Percentiles rank a stretch among this genome's conserved stretches.
Evolutionary conservation across 2,113 vertebrate genomes (phyloP).

Genomic region (Lagenorhynchus albirostris): DNA sequence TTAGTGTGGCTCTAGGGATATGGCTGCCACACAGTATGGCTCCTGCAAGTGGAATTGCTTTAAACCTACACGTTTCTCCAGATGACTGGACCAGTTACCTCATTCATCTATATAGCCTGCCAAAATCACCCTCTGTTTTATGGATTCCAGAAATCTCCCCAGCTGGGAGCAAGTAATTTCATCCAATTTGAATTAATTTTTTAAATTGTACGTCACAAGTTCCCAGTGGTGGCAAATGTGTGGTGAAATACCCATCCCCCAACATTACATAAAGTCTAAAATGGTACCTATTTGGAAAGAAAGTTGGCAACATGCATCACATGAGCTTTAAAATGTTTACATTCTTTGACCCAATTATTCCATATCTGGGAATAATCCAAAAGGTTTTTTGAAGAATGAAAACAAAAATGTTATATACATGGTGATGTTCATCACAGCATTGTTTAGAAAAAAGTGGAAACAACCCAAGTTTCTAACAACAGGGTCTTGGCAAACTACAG

Average conservation of each 20-base stretch:
- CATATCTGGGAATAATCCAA: background rate
- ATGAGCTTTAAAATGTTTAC: slow-evolving; percentile 24
- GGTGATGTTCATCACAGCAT: background rate
- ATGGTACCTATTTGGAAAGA: background rate
- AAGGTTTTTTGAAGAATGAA: background rate
- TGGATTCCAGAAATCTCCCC: slow-evolving; percentile 22
- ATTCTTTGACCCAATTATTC: slow-evolving; percentile 35
- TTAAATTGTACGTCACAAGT: slow-evolving; percentile 26
- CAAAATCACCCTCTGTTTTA: slow-evolving; percentile 34
- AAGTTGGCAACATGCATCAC: background rate
- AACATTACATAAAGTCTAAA: background rate
- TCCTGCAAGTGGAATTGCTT: background rate
- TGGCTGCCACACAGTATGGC: background rate
- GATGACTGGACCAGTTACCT: slow-evolving; percentile 30
- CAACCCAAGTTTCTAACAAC: background rate
- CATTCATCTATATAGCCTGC: background rate
- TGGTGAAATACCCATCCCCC: background rate
- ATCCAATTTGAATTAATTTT: slow-evolving; percentile 53
- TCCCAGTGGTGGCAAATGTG: background rate
- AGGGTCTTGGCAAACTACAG: background rate
- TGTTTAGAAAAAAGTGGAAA: background rate
- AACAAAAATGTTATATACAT: background rate
- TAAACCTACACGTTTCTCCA: slow-evolving; percentile 9
- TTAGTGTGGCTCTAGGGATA: background rate
- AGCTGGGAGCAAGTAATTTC: slow-evolving; percentile 33